Evolutionary conservation across 2,797 vertebrate genomes (phyloP), one percentile per base, ranked within the genome.

Genomic region (Channallabes apus): DNA sequence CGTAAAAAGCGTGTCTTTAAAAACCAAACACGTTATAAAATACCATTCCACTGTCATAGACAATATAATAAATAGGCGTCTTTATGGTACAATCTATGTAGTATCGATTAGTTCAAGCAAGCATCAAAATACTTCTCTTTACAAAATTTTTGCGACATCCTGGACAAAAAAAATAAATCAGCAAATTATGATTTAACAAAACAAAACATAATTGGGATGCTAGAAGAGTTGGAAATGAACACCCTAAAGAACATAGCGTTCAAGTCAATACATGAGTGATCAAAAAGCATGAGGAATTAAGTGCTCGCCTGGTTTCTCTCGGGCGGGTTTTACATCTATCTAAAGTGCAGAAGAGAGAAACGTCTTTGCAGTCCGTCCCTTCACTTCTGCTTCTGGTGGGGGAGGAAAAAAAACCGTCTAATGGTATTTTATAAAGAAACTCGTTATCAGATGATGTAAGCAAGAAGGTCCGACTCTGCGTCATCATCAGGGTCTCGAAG

Each of bases 1-100:
- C 95, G 95, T 96, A 96, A 96, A 95, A 95, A 94, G 95, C 91
- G 94, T 95, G 94, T 96, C 95, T 94, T 96, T 95, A 96, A 94
- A 46, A 97, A 94, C 93, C 89, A 89, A 91, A 85, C 92, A 91
- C 83, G 69, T 93, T 94, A 94, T 93, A 95, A 95, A 95, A 96
- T 94, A 95, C 94, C 93, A 94, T 94, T 94, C 90, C 92, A 94
- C 92, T 89, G 93, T 93, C 94, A 94, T 93, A 94, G 93, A 94
- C 93, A 91, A 93, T 90, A 89, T 92, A 86, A 92, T 89, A 92
- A 93, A 92, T 91, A 91, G 91, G 90, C 82, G 88, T 93, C 90
- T 90, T 91, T 90, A 92, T 90, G 86, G 87, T 93, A 92, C 89
- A 91, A 90, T 91, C 90, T 86, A 88, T 91, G 90, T 88, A 85